Evolutionary conservation across 2,113 vertebrate genomes (phyloP).

Genomic region (Halcyon malimbica): DNA sequence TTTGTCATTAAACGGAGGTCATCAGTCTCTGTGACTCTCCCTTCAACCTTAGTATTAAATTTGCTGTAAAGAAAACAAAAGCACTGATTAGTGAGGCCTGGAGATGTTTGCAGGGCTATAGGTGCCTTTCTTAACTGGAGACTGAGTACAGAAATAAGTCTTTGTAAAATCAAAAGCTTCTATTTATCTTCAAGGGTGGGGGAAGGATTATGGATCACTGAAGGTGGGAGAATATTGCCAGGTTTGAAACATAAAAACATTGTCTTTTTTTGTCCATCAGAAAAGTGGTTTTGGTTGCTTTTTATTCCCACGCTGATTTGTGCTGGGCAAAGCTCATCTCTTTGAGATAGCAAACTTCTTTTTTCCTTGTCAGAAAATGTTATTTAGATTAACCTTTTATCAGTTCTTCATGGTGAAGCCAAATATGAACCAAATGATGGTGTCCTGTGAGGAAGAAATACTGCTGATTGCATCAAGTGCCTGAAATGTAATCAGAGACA

Average conservation of each 20-base stretch:
- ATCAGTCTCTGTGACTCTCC: neutral
- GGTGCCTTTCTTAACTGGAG: neutral
- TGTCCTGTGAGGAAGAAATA: neutral
- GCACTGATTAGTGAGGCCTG: neutral
- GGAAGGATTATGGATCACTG: neutral
- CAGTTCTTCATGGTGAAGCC: neutral
- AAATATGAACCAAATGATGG: neutral
- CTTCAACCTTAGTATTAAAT: neutral
- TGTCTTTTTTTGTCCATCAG: neutral
- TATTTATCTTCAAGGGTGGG: neutral
- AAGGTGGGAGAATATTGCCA: neutral
- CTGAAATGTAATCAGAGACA: neutral
- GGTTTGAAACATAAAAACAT: neutral
- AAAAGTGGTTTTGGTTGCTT: neutral
- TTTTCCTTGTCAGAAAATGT: neutral
- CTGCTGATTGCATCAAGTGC: neutral
- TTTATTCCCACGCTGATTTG: neutral
- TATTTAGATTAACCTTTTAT: neutral
- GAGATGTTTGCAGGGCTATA: neutral
- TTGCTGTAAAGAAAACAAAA: neutral
- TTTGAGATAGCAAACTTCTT: neutral
- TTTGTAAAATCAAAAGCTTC: neutral
- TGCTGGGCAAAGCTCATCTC: neutral
- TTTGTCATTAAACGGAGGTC: neutral
- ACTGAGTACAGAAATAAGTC: neutral